phyloP scores from a whole-genome alignment of 2,888 invertebrate species.

The Pollenia amentaria region DNA sequence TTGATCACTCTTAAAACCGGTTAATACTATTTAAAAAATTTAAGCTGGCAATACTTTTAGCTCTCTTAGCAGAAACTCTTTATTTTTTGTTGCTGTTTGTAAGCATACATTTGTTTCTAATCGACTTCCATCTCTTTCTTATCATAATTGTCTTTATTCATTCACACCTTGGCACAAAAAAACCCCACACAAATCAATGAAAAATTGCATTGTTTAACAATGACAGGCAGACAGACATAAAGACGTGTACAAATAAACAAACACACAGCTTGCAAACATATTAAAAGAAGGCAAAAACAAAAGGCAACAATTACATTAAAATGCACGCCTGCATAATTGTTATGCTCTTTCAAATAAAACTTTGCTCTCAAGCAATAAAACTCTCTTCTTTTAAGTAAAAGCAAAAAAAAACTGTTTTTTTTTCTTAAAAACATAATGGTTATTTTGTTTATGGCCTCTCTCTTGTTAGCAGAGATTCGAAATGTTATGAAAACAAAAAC shows the following conservation, averaged over 20 bases:
- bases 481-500: conserved; percentile 40
- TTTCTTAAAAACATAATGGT: neutral
- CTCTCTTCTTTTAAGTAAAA: neutral
- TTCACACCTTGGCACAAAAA: conserved; percentile 61
- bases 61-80: conserved; percentile 8
- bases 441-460: conserved; percentile 19
- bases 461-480: conserved; percentile 39
- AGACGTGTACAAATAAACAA: neutral
- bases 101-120: neutral
- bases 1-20: conserved; percentile 44
- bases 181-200: conserved; percentile 17
- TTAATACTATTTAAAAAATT: conserved; percentile 14
- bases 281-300: conserved; percentile 20
- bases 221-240: neutral
- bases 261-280: conserved; percentile 3
- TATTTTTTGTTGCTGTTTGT: neutral
- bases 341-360: conserved; percentile 13
- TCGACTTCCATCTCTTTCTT: conserved; percentile 59
- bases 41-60: conserved; percentile 66
- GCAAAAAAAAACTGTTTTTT: neutral
- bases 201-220: conserved; percentile 44
- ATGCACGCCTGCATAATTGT: conserved; percentile 69
- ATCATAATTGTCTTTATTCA: conserved; percentile 58
- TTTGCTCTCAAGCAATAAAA: conserved; percentile 8
- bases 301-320: conserved; percentile 9